Base-by-base conservation (phyloP, 2,113 vertebrate species). In the Notothenia coriiceps region DNA sequence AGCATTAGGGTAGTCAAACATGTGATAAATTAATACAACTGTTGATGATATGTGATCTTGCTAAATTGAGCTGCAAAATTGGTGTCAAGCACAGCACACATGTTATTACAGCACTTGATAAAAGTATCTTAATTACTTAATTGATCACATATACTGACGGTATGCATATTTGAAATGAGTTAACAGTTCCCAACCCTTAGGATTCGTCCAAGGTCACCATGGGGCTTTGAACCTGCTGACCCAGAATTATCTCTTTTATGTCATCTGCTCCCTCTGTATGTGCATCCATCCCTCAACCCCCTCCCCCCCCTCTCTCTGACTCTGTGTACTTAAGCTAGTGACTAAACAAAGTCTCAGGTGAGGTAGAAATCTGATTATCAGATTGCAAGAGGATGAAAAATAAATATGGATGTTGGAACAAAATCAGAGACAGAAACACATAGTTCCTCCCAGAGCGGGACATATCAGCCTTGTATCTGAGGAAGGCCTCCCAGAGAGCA, bases 401-500 rank as follows among this genome's bases (percentile, higher is more conserved):
- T 18, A 61, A 70, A 69, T 47, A 77, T 2, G 15, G 55, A 20
- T 68, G 14, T 40, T 77, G 49, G 43, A 80, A 49, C 3, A 74
- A 75, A 25, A 70, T 57, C 70, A 62, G 70, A 40, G 13, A 63
- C 20, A 76, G 64, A 71, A 57, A 79, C 77, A 46, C 8, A 33
- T 17, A 54, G 62, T 72, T 85, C 73, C 52, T 77, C n/a, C 29
- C 64, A 67, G 40, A 51, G 64, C 14, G 6, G 69, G 71, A 73
- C 77, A 80, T 54, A 76, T 76, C 33, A 6, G 51, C 55, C 68
- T 60, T 70, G 71, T 60, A 52, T 87, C 61, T 61, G 63, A 72
- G 52, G 29, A 15, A 71, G 50, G 46, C 52, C 49, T 90, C 84
- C 69, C 46, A 81, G 44, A 80, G 66, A 81, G 60, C 62, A 66